phyloP scores from a whole-genome alignment of 2,888 invertebrate species.

The Lampropteryx suffumata region DNA sequence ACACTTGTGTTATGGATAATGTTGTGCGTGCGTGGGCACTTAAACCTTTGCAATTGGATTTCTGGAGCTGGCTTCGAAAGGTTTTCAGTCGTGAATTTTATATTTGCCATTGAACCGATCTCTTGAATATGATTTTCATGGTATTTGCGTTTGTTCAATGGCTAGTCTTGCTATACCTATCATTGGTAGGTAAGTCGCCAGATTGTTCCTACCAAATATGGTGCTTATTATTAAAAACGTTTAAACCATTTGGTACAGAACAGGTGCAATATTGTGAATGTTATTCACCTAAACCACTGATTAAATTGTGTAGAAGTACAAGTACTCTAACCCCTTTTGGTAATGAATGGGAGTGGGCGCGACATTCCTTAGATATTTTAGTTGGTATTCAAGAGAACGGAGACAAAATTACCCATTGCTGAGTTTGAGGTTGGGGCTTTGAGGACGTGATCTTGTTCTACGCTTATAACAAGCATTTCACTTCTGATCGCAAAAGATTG shows the following conservation, averaged over 20 bases:
- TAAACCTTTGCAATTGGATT: slow-evolving; percentile 25
- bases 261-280: slow-evolving; percentile 32
- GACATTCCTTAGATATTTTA: slow-evolving; percentile 35
- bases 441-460: slow-evolving; percentile 11
- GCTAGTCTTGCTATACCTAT: background rate
- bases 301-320: slow-evolving; percentile 4
- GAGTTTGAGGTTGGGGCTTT: slow-evolving; percentile 13
- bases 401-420: slow-evolving; percentile 27
- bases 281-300: slow-evolving; percentile 20
- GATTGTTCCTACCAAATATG: slow-evolving; percentile 21
- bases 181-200: slow-evolving; percentile 4
- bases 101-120: no score
- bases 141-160: slow-evolving; percentile 13
- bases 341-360: slow-evolving; percentile 34
- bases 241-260: slow-evolving; percentile 20
- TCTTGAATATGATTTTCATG: background rate
- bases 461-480: slow-evolving; percentile 3
- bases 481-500: no score
- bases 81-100: no score
- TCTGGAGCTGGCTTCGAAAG: slow-evolving; percentile 21
- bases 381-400: slow-evolving; percentile 37
- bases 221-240: slow-evolving; percentile 13
- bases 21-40: slow-evolving; percentile 29
- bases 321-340: slow-evolving; percentile 30
- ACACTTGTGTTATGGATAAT: slow-evolving; percentile 35